Evolutionary conservation across 2,113 vertebrate genomes (phyloP).

Genomic region (Crotalus helleri): DNA sequence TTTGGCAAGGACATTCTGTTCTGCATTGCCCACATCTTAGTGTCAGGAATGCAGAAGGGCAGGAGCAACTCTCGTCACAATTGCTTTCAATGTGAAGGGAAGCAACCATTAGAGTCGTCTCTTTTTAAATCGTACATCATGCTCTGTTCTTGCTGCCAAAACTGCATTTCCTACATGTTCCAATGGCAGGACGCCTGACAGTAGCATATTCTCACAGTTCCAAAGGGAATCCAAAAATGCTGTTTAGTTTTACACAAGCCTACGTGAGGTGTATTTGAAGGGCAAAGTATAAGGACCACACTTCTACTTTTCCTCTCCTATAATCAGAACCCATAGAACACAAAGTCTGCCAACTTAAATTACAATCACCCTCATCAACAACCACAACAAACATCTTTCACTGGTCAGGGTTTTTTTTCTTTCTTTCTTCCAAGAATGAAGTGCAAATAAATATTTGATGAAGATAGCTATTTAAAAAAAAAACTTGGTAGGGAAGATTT

Average conservation of each 20-base stretch:
- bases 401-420: not conserved
- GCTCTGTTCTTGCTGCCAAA: not conserved
- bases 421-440: not conserved
- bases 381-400: not conserved
- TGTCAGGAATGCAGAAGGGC: not conserved
- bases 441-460: slow-evolving; percentile 3
- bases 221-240: not conserved
- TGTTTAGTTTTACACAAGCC: not conserved
- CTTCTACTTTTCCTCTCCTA: not conserved
- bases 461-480: not conserved
- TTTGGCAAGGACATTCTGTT: not conserved
- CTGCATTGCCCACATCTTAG: not conserved
- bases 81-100: not conserved
- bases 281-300: not conserved
- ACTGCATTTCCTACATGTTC: not conserved
- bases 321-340: not conserved
- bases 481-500: not conserved
- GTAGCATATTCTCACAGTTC: not conserved
- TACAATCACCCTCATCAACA: not conserved
- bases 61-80: not conserved
- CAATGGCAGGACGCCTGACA: not conserved
- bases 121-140: not conserved
- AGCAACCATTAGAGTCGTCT: not conserved
- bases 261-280: not conserved
- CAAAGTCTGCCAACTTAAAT: not conserved